Conservation (phyloP, 2,888 invertebrate species). For the Tiliacea citrago region DNA sequence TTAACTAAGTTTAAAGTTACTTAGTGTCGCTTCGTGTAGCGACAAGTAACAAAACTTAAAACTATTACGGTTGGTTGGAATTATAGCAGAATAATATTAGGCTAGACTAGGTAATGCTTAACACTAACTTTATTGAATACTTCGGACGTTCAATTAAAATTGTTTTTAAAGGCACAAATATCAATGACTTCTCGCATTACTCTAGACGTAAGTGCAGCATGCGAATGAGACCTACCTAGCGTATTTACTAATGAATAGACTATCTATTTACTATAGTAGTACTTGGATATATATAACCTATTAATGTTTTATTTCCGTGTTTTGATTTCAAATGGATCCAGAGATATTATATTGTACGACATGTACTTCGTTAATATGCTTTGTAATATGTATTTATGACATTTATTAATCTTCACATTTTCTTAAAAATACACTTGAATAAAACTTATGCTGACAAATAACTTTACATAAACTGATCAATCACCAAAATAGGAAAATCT, state of each 20-base stretch:
- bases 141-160: slow-evolving; percentile 4
- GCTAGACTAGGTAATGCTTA: neutral
- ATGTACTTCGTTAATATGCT: neutral
- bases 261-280: neutral
- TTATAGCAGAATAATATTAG: neutral
- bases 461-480: neutral
- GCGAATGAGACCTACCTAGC: neutral
- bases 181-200: slow-evolving; percentile 5
- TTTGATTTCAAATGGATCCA: neutral
- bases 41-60: neutral
- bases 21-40: neutral
- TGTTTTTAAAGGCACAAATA: slow-evolving; percentile 24
- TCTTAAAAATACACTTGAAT: neutral
- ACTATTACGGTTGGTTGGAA: no score
- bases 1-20: neutral
- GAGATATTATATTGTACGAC: neutral
- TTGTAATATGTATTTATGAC: neutral
- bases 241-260: neutral
- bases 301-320: neutral
- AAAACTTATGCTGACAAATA: neutral
- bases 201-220: no score
- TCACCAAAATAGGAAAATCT: neutral
- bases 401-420: neutral
- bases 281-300: no score
- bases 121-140: neutral